These are phyloP conservation scores for Coenonympha glycerion DNA, from an alignment of 2,888 invertebrate species.

Conservation along the genomic window DNA sequence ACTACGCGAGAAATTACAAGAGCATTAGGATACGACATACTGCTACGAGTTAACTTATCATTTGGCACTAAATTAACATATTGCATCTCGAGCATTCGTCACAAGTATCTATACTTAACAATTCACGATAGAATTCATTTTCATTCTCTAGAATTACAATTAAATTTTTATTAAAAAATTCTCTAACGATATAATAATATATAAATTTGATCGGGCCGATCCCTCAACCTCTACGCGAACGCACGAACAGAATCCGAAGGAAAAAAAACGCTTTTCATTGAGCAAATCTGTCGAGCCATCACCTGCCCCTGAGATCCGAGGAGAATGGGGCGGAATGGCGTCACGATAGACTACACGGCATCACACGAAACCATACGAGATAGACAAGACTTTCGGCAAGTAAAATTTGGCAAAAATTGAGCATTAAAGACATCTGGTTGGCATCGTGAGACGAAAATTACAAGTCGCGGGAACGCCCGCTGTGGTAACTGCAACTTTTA, in stretches of 20 bases:
- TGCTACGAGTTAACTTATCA: slow-evolving; percentile 76
- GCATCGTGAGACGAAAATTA: slow-evolving; percentile 59
- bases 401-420: slow-evolving; percentile 76
- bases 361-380: slow-evolving; percentile 49
- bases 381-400: slow-evolving; percentile 71
- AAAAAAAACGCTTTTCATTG: slow-evolving; percentile 59
- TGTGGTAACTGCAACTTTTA: slow-evolving; percentile 68
- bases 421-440: slow-evolving; percentile 71
- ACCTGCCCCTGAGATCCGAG: slow-evolving; percentile 21
- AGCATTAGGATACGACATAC: slow-evolving; percentile 73
- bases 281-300: slow-evolving; percentile 49
- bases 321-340: slow-evolving; percentile 40
- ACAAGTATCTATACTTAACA: slow-evolving; percentile 62
- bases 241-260: slow-evolving; percentile 42
- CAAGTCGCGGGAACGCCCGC: slow-evolving; percentile 55
- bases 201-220: slow-evolving; percentile 58
- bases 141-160: slow-evolving; percentile 48
- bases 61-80: slow-evolving; percentile 77
- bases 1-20: slow-evolving; percentile 74
- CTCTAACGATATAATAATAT: slow-evolving; percentile 63
- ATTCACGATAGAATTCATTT: slow-evolving; percentile 49
- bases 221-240: slow-evolving; percentile 39
- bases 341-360: slow-evolving; percentile 23
- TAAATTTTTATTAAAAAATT: slow-evolving; percentile 47
- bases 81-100: slow-evolving; percentile 73